phyloP scores from a whole-genome alignment of 2,888 invertebrate genomes.

The Cephus pygmeus region DNA sequence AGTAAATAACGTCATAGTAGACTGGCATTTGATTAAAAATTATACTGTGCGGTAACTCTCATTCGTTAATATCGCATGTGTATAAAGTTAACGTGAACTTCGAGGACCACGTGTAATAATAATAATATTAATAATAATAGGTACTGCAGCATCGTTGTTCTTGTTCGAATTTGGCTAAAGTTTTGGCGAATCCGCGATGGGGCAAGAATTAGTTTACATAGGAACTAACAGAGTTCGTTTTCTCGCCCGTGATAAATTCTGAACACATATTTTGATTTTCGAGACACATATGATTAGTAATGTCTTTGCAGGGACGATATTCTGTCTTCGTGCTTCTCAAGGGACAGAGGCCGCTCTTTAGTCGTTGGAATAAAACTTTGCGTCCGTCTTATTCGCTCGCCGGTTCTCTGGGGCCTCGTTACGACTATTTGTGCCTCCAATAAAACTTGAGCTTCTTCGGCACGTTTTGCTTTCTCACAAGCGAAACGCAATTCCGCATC shows the following conservation, averaged over 20 bases:
- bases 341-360: conserved; percentile 67
- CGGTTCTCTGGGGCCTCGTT: conserved; percentile 69
- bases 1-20: neutral
- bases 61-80: no score
- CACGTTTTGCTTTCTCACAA: conserved; percentile 75
- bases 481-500: conserved; percentile 79
- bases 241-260: conserved; percentile 52
- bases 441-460: conserved; percentile 74
- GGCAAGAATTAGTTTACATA: no score
- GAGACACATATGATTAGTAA: conserved; percentile 23
- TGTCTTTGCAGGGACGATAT: conserved; percentile 37
- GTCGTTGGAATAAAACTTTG: conserved; percentile 79
- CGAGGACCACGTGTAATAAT: no score
- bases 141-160: no score
- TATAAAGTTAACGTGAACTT: no score
- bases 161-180: no score
- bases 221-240: conserved; percentile 20
- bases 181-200: no score
- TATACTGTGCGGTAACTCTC: no score
- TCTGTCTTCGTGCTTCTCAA: conserved; percentile 51
- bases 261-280: conserved; percentile 41
- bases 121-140: no score
- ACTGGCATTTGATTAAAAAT: no score
- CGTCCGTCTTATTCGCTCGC: conserved; percentile 74
- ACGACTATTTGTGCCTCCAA: conserved; percentile 70